These are phyloP conservation scores for Antechinus stuartii DNA, from an alignment of 2,113 vertebrate species.

Conservation along the genomic window DNA sequence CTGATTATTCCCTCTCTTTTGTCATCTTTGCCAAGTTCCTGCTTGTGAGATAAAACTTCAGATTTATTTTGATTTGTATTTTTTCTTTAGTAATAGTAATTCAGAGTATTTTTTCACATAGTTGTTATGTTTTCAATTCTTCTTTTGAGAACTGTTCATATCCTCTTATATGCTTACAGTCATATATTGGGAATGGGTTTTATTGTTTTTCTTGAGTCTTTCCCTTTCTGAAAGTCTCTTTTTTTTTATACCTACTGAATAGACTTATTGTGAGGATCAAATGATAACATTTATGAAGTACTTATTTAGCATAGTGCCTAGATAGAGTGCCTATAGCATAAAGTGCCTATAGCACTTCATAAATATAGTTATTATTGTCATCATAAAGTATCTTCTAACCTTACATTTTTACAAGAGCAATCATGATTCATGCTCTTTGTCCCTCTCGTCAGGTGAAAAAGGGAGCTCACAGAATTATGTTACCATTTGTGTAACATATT, in stretches of 20 bases:
- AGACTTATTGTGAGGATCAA: neutral
- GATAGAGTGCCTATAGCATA: no score
- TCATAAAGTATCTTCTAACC: neutral
- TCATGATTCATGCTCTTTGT: neutral
- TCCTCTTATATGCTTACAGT: no score
- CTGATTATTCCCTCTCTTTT: no score
- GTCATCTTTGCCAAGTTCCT: no score
- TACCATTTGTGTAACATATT: neutral
- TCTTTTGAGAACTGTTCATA: no score
- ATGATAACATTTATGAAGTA: neutral
- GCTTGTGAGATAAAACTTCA: no score
- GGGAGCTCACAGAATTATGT: neutral
- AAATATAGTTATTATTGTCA: neutral
- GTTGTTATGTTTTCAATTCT: no score
- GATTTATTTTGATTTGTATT: no score
- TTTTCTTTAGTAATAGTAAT: no score
- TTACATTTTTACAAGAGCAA: neutral
- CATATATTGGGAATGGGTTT: no score
- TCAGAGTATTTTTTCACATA: no score
- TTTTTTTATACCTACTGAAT: neutral
- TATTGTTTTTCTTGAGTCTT: neutral
- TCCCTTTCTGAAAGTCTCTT: neutral
- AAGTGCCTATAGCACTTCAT: neutral
- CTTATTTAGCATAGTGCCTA: neutral
- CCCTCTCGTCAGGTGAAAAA: neutral